Percentiles rank a stretch among this genome's conserved stretches.
Evolutionary conservation across 2,113 vertebrate genomes (phyloP).

Genomic region (Antidorcas marsupialis): DNA sequence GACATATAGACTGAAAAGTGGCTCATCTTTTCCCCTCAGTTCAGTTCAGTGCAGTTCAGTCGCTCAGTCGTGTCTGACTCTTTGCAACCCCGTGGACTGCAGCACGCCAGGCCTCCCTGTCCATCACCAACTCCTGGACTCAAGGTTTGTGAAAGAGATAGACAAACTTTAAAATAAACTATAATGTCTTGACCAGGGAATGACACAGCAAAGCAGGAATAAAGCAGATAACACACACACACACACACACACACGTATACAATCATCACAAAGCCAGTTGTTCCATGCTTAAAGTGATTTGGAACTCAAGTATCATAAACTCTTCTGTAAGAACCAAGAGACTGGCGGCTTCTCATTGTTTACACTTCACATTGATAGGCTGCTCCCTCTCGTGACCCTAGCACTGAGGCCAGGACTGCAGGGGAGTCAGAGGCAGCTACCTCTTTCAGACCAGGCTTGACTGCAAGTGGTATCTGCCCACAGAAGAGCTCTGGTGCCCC

Average conservation of each 20-base stretch:
- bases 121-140: neutral
- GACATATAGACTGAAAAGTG: neutral
- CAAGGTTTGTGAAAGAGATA: neutral
- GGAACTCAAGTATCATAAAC: neutral
- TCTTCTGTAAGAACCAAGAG: neutral
- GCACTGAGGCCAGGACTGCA: neutral
- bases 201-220: slow-evolving; percentile 17
- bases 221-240: neutral
- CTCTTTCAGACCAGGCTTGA: neutral
- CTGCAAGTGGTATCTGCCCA: neutral
- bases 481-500: slow-evolving; percentile 10
- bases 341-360: neutral
- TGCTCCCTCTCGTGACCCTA: neutral
- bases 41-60: neutral
- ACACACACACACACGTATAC: neutral
- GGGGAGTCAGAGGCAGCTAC: neutral
- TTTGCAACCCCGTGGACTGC: neutral
- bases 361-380: neutral
- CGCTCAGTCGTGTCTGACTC: neutral
- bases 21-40: neutral
- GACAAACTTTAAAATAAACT: slow-evolving; percentile 10
- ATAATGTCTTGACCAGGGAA: neutral
- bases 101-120: neutral
- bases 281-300: neutral
- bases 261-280: neutral